Conservation (phyloP, 2,888 invertebrate genomes). For the Abrostola triplasia region DNA sequence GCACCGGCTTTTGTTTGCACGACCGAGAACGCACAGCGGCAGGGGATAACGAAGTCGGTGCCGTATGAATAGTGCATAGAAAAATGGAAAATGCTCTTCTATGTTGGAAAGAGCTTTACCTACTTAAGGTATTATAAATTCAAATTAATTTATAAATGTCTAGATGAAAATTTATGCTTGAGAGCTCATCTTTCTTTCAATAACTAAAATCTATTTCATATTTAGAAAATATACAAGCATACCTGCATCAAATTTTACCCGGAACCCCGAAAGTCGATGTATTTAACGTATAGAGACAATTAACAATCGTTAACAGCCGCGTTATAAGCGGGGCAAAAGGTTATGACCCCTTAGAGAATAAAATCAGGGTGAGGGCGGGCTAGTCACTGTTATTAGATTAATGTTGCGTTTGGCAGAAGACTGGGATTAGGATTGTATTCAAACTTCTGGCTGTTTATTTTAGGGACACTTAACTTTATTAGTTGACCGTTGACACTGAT, state of each 20-base stretch:
- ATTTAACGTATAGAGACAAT: constrained; percentile 51
- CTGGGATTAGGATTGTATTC: not conserved
- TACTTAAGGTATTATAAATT: not conserved
- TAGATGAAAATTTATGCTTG: not conserved
- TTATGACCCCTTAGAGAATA: constrained; percentile 42
- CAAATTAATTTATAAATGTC: not conserved
- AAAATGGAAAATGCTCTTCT: not conserved
- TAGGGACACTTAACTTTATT: no score
- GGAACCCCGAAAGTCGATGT: constrained; percentile 30
- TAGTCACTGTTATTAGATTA: constrained; percentile 15
- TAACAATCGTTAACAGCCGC: constrained; percentile 66
- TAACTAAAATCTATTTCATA: no score
- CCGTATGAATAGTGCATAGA: not conserved
- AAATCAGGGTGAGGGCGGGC: constrained; percentile 41
- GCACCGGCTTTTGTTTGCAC: constrained; percentile 60
- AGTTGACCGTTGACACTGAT: no score
- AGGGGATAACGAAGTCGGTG: constrained; percentile 11
- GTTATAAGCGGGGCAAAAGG: constrained; percentile 59
- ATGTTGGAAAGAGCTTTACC: not conserved
- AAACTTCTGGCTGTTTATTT: not conserved
- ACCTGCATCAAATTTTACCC: no score
- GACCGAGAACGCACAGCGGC: constrained; percentile 22
- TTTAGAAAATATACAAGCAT: no score
- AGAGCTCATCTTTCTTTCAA: no score
- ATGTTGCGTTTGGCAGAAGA: not conserved